Evolutionary conservation across 2,797 vertebrate species (phyloP).

Genomic region (Melanotaenia nigrans): DNA sequence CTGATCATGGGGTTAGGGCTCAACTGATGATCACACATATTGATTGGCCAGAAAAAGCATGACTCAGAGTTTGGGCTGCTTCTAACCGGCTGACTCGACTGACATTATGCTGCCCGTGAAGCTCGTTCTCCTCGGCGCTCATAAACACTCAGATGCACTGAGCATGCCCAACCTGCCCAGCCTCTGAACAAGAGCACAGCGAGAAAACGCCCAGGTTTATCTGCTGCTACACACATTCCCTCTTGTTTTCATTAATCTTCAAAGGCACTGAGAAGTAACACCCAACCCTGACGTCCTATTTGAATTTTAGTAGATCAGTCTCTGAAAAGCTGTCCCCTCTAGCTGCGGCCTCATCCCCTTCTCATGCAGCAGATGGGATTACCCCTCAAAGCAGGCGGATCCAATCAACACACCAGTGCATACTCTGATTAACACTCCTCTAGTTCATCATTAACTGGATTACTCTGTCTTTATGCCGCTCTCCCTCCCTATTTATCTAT

Average conservation of each 20-base stretch:
- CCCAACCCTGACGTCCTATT: slow-evolving; percentile 29
- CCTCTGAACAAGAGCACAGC: slow-evolving; percentile 20
- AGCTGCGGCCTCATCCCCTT: slow-evolving; percentile 26
- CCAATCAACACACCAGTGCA: slow-evolving; percentile 70
- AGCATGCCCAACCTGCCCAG: slow-evolving; percentile 48
- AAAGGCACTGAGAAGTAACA: slow-evolving; percentile 32
- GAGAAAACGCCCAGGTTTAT: slow-evolving; percentile 37
- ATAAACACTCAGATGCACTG: slow-evolving; percentile 21
- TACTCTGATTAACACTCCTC: slow-evolving; percentile 73
- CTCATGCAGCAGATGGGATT: slow-evolving; percentile 63
- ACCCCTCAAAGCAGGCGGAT: slow-evolving; percentile 64
- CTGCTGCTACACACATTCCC: slow-evolving; percentile 2
- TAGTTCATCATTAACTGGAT: slow-evolving; percentile 76
- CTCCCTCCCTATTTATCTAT: slow-evolving; percentile 36
- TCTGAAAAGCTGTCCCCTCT: slow-evolving; percentile 35
- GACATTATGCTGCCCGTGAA: slow-evolving; percentile 11
- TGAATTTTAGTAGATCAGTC: slow-evolving; percentile 29
- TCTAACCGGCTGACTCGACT: slow-evolving; percentile 49
- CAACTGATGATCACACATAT: slow-evolving; percentile 66
- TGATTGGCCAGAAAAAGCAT: slow-evolving; percentile 67
- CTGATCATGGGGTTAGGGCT: slow-evolving; percentile 69
- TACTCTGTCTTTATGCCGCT: slow-evolving; percentile 58
- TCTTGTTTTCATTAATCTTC: slow-evolving; percentile 36
- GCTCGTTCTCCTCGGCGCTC: not conserved
- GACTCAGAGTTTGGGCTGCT: slow-evolving; percentile 63